A percentile compares a stretch with the other conserved stretches of the same genome.
These are phyloP conservation scores for Nasonia oneida DNA, from an alignment of 2,888 invertebrate genomes.

Conservation along the genomic window DNA sequence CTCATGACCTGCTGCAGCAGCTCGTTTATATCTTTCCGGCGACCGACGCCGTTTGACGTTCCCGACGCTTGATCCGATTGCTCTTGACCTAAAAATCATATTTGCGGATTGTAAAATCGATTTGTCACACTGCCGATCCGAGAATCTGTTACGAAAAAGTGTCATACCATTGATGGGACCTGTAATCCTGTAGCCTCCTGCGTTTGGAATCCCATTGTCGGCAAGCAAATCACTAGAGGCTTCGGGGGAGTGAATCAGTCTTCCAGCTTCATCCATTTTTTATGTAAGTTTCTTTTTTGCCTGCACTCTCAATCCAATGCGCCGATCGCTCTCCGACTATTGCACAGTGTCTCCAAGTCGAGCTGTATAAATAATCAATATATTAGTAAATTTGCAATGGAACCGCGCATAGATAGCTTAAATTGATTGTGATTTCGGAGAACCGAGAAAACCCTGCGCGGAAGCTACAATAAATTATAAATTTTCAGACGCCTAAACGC, in stretches of 20 bases:
- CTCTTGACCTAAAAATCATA: constrained; percentile 9
- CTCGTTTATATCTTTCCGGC: constrained; percentile 7
- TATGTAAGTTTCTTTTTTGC: neutral
- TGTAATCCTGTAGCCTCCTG: constrained; percentile 28
- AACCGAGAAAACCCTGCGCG: neutral
- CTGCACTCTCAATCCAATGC: neutral
- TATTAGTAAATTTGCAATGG: neutral
- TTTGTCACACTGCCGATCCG: too few relatives aligned
- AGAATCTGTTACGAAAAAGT: neutral
- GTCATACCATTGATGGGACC: constrained; percentile 39
- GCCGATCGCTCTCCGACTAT: too few relatives aligned
- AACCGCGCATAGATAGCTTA: neutral
- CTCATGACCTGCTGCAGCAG: constrained; percentile 42
- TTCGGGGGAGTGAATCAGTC: constrained; percentile 30
- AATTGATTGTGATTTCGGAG: neutral
- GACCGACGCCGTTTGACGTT: neutral
- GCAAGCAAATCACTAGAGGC: constrained; percentile 6
- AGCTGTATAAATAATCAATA: neutral
- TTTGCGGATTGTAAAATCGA: neutral
- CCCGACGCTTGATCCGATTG: neutral
- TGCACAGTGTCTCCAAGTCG: neutral
- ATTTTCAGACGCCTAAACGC: neutral
- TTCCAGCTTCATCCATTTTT: constrained; percentile 36
- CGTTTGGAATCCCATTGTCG: constrained; percentile 18
- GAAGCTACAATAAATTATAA: neutral